Conservation (phyloP, 2,888 invertebrate genomes). For the Hetaerina titia region DNA sequence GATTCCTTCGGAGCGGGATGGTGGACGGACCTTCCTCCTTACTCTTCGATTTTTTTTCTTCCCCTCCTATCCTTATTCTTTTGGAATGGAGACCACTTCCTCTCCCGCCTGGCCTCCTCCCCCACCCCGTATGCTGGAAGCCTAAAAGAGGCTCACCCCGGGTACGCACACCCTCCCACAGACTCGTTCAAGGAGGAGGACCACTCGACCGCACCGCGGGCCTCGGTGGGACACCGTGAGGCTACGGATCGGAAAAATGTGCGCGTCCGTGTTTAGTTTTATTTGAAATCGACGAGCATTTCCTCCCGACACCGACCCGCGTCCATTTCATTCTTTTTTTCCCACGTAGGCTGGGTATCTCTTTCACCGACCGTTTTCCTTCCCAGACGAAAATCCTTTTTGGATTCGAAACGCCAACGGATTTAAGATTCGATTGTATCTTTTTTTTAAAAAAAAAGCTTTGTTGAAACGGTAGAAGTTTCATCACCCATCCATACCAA, state of each 20-base stretch:
- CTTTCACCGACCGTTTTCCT: too few relatives aligned
- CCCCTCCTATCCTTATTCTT: not conserved
- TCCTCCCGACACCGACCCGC: not conserved
- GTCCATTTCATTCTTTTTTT: not conserved
- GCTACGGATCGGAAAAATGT: not conserved
- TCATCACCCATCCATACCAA: too few relatives aligned
- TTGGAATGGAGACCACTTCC: constrained; percentile 61
- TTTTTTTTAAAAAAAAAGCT: too few relatives aligned
- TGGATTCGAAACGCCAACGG: too few relatives aligned
- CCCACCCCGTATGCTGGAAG: not conserved
- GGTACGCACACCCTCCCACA: not conserved
- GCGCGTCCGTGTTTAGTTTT: not conserved
- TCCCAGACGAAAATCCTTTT: too few relatives aligned
- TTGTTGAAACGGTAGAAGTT: too few relatives aligned
- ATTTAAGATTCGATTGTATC: too few relatives aligned
- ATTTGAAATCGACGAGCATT: not conserved
- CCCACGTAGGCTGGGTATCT: too few relatives aligned
- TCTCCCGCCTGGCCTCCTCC: not conserved
- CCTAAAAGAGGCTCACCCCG: not conserved
- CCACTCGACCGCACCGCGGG: not conserved
- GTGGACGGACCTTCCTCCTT: not conserved
- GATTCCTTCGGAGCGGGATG: not conserved
- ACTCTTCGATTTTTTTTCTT: not conserved
- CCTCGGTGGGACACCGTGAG: not conserved
- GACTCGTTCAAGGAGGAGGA: not conserved